Base-by-base conservation (phyloP, 2,797 vertebrate genomes). In the Heterohyrax brucei region DNA sequence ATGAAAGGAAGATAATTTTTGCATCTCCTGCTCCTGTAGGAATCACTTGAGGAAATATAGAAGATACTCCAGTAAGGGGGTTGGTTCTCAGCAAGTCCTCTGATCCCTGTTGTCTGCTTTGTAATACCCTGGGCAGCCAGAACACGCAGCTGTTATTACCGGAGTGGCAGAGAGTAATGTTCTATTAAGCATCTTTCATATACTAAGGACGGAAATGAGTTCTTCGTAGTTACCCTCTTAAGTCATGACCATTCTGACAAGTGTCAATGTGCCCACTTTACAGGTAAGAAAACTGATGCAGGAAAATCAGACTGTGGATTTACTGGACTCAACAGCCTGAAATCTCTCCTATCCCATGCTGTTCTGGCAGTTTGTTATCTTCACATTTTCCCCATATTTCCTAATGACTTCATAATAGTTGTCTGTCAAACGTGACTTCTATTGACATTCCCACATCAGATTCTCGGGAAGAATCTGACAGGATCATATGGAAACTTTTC, bases 1-100 rank as follows among this genome's bases (percentile, higher is more conserved):
- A 97, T 94, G 87, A 93, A 95, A 97, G 91, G 87, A 95, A 96
- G 96, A 87, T 76, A 78, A 97, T 93, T 94, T 92, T 53, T 88
- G 46, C 73, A 19, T 93, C 90, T 93, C 18, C 1, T 80, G 44
- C 46, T 95, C 77, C 84, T 96, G 83, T 48, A 91, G 85, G 93
- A 96, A 92, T 87, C 83, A 66, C 70, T 53, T 64, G 22, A 93
- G 59, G 21, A 91, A 86, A 93, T 92, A 28, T 73, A 72, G 66
- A 30, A 93, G 66, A 88, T 56, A 39, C 33, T 4, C 39, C 46
- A 59, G 24, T 13, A 61, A 90, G 44, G 1, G 30, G 33, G 16
- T 8, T 56, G 30, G 75, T 91, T 85, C 61, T 83, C 46, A 30
- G 62, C 19, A 33, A 70, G 24, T 70, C 24, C 26, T 68, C 33